Evolutionary conservation across 2,113 vertebrate species (phyloP), one percentile per base, ranked within the genome.

Genomic region (Amphilophus citrinellus): DNA sequence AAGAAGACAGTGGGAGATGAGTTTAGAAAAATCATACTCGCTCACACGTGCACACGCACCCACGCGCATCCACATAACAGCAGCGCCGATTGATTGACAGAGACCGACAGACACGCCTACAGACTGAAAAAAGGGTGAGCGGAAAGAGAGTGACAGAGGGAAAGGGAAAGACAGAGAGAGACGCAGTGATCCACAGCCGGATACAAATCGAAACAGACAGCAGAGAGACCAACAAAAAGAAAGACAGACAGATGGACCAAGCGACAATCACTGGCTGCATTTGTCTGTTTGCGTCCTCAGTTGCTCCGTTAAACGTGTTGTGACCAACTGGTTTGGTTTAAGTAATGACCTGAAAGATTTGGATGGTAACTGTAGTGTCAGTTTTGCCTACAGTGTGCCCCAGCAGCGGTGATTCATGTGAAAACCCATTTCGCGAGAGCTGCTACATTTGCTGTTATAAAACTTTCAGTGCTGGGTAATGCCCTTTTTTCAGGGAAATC

Each of bases 181-280:
- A 91, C n/a, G 57, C 85, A 90, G 86, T 59, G 84, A 89, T 87
- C 86, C 90, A 82, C 80, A 75, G 84, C 75, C n/a, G 50, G 77
- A 85, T 50, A 73, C 89, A 92, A 89, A 92, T 91, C 4, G 18
- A 71, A 89, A 30, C 82, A 79, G 92, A 93, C 92, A 93, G 87
- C 60, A 22, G 60, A 87, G 83, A 90, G 84, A 91, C 87, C 79
- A 76, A 87, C 86, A 84, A 61, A 79, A 83, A 91, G 63, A 89
- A 79, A 76, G 85, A 90, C 80, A 80, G 66, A 76, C 73, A 62
- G 85, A 89, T 30, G 22, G 87, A 59, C 58, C 0, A 24, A 80
- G 76, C 39, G 68, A 87, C 90, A 71, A 87, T 85, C 88, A 61
- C 85, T 87, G 18, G 62, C 60, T 80, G 68, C 62, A 56, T 90